phyloP scores from a whole-genome alignment of 2,888 invertebrate species.

The Galeopsomyia nigrocyanea region DNA sequence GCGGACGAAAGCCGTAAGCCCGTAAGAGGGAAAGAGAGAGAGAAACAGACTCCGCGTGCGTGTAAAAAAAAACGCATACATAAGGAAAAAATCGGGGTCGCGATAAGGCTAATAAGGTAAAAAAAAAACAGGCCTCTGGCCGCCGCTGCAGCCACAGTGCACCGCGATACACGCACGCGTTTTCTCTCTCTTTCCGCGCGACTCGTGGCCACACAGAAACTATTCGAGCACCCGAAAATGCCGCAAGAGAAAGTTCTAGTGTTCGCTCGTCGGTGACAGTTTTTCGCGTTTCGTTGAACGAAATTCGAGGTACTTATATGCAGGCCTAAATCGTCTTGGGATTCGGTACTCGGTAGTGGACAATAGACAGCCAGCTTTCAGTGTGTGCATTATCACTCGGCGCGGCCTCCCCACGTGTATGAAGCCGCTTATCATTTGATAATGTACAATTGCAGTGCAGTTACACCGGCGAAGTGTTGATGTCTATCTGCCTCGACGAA shows the following conservation, averaged over 20 bases:
- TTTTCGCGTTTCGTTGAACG: background rate
- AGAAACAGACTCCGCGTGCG: too few species aligned
- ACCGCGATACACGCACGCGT: background rate
- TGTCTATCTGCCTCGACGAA: too few species aligned
- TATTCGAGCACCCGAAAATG: background rate
- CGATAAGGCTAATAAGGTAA: constrained; percentile 11
- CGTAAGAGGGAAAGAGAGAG: background rate
- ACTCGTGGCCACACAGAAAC: too few species aligned
- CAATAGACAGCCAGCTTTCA: too few species aligned
- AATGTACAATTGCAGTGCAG: too few species aligned
- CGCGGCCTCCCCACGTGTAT: too few species aligned
- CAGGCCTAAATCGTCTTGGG: too few species aligned
- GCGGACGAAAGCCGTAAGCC: background rate
- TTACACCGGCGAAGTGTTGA: too few species aligned
- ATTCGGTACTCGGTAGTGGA: too few species aligned
- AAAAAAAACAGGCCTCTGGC: background rate
- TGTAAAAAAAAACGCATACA: background rate
- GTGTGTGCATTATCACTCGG: too few species aligned
- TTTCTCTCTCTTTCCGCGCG: constrained; percentile 1
- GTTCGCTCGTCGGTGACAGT: constrained; percentile 12
- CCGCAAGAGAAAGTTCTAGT: constrained; percentile 1
- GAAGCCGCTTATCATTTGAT: too few species aligned
- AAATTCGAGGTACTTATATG: too few species aligned
- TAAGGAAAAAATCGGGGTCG: constrained; percentile 21
- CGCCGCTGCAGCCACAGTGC: background rate